These are phyloP conservation scores for Ischnus inquisitorius DNA, from an alignment of 2,888 invertebrate genomes.

Conservation along the genomic window DNA sequence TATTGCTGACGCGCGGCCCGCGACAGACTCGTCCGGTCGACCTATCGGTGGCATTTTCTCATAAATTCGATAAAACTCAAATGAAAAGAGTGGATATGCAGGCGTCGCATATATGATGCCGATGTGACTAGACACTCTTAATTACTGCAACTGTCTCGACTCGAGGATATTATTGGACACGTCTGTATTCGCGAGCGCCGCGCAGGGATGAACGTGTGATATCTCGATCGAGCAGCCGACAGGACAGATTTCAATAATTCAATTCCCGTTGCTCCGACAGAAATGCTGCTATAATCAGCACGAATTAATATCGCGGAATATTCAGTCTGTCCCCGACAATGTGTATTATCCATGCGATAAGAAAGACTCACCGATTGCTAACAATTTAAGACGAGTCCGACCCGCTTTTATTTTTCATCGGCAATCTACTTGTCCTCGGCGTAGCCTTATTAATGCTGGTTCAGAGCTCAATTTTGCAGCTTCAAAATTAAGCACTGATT, in stretches of 20 bases:
- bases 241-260: constrained; percentile 3
- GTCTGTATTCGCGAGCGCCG: constrained; percentile 12
- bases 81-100: constrained; percentile 1
- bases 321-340: neutral
- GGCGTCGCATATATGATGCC: constrained; percentile 6
- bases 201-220: neutral
- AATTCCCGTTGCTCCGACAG: neutral
- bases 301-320: neutral
- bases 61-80: constrained; percentile 16
- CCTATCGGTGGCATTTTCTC: constrained; percentile 14
- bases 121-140: constrained; percentile 39
- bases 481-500: neutral
- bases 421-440: neutral
- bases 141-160: constrained; percentile 32
- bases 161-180: constrained; percentile 19
- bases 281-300: neutral
- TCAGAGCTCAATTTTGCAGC: neutral
- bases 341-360: neutral
- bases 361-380: neutral
- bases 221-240: constrained; percentile 1
- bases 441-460: neutral
- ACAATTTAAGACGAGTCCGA: neutral
- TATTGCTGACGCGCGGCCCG: constrained; percentile 14
- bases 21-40: constrained; percentile 9
- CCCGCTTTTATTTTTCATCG: neutral